Base-by-base conservation (phyloP, 2,113 vertebrate genomes). In the Equus quagga region DNA sequence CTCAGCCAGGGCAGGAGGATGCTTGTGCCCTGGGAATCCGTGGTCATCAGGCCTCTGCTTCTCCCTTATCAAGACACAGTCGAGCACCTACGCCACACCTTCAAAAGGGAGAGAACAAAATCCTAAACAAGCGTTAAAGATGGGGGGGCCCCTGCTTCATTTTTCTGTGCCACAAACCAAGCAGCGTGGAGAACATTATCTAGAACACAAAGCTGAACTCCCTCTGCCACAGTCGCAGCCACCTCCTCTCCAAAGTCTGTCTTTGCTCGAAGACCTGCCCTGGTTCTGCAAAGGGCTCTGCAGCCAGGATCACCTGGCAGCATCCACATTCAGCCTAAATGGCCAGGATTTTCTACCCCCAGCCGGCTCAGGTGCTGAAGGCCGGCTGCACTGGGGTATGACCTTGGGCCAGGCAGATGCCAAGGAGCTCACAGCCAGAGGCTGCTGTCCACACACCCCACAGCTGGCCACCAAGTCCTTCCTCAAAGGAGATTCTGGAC, bases 391-490 rank as follows among this genome's bases (percentile, higher is more conserved):
- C 19, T 31, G 73, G 31, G 17, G 5, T 31, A 3, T 11, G 8
- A 26, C 41, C 56, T 44, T 2, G n/a, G 44, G 18, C 1, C 0
- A n/a, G 8, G 33, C 24, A 33, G 65, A 19, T 23, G 26, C 0
- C 7, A 75, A 78, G 60, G 26, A 8, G 5, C 31, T 73, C 15
- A 19, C 13, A 21, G 44, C 21, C 6, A 2, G 72, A 36, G 58
- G 6, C 28, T 14, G 72, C n/a, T 14, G 72, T 28, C 18, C 5
- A 0, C 12, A 5, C 0, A 4, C n/a, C 65, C 9, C 13, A 5
- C 65, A 11, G 51, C 89, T 56, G n/a, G 28, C 23, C 9, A 10
- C 18, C 36, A 46, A 60, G 65, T 14, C n/a, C 51, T 17, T n/a
- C 21, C 24, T 23, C 13, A 11, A 60, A 11, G 41, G 31, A 41